Evolutionary conservation across 2,113 vertebrate species (phyloP).

Genomic region (Phasianus colchicus): DNA sequence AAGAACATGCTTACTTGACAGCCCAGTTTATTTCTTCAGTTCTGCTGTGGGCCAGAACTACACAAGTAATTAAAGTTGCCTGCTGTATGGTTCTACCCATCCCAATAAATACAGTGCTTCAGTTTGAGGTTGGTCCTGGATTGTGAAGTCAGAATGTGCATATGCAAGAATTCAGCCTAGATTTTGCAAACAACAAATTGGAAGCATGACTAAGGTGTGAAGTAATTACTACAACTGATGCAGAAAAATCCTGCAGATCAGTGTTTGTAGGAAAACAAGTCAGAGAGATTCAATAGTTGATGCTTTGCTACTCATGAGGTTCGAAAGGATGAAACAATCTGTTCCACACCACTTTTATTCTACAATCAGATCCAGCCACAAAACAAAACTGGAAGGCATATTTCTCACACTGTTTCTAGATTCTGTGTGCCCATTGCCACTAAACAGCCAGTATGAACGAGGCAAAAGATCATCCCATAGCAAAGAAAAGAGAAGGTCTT

Average conservation of each 20-base stretch:
- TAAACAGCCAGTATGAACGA: not conserved
- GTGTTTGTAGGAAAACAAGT: not conserved
- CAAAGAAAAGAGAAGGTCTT: not conserved
- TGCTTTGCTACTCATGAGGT: not conserved
- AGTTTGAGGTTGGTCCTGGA: not conserved
- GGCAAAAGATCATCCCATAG: not conserved
- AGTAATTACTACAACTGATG: not conserved
- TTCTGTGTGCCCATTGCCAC: not conserved
- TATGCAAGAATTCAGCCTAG: not conserved
- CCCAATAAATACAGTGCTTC: not conserved
- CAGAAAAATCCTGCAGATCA: not conserved
- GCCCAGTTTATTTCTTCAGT: not conserved
- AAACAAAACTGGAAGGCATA: not conserved
- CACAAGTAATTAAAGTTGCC: not conserved
- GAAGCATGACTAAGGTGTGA: not conserved
- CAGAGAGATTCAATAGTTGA: not conserved
- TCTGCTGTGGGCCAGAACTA: not conserved
- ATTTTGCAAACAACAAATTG: not conserved
- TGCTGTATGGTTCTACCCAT: accelerated
- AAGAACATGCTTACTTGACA: not conserved
- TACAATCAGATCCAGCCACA: not conserved
- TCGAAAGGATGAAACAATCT: not conserved
- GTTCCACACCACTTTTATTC: not conserved
- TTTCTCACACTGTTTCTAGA: not conserved
- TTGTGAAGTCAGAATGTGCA: not conserved